A percentile compares a stretch with the other conserved stretches of the same genome.
Conservation (phyloP, 2,797 vertebrate species). For the Enteromius thamalakanensis region DNA sequence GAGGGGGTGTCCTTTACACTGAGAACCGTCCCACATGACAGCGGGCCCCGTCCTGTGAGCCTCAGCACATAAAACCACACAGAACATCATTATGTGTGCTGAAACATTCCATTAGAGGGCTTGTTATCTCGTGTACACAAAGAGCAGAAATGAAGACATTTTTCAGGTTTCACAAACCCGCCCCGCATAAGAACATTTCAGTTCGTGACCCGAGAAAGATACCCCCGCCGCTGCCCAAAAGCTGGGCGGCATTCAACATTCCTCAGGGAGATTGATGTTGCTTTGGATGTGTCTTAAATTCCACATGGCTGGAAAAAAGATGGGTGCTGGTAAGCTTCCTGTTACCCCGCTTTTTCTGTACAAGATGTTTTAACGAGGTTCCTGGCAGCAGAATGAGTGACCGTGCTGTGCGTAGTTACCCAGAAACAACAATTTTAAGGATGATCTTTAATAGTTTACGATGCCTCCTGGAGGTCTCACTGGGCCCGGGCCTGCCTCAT, state of each 20-base stretch:
- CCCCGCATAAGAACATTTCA: conserved; percentile 32
- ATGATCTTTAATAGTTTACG: conserved; percentile 39
- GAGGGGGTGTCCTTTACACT: conserved; percentile 31
- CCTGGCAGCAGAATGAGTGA: not conserved
- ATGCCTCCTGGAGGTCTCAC: conserved; percentile 11
- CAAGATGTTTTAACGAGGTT: conserved; percentile 28
- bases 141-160: conserved; percentile 45
- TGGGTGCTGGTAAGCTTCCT: conserved; percentile 24
- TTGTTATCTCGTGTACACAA: conserved; percentile 48
- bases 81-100: conserved; percentile 45
- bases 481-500: not conserved
- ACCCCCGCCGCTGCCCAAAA: not conserved
- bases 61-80: conserved; percentile 35
- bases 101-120: conserved; percentile 50
- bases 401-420: conserved; percentile 13
- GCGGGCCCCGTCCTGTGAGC: conserved; percentile 32
- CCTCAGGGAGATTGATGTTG: conserved; percentile 48
- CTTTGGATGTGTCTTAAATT: conserved; percentile 42
- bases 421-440: conserved; percentile 24
- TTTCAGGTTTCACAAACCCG: conserved; percentile 47
- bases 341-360: conserved; percentile 10
- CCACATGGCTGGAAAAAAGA: conserved; percentile 39
- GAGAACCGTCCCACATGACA: conserved; percentile 41
- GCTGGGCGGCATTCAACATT: conserved; percentile 48
- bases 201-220: conserved; percentile 33